Base-by-base conservation (phyloP, 2,797 vertebrate genomes). In the Schizothorax lantsangensis region DNA sequence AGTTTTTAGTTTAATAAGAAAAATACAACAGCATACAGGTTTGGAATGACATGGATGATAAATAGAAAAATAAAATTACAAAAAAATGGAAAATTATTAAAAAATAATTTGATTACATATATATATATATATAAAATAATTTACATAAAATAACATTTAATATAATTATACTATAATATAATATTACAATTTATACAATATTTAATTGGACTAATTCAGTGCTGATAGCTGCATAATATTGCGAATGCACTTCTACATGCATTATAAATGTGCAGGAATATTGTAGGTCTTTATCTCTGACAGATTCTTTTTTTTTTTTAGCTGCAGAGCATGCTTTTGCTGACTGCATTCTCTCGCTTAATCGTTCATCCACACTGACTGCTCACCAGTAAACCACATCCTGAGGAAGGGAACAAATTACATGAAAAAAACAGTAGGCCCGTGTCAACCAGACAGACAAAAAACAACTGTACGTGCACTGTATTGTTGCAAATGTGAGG, bases 301-400 rank as follows among this genome's bases (percentile, higher is more conserved):
- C 11, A 17, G 19, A 49, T n/a, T 47, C 6, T 36, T 23, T 12
- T 77, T 19, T 30, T 4, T 36, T 68, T 36, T 15, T 14, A 17
- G 10, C 19, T 38, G 49, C 49, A 38, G 33, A 57, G 11, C 52
- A 14, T 11, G 38, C 72, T 64, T 84, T 38, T 49, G 71, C 72
- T 84, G 57, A 64, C 40, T 64, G 64, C 71, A 71, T 68, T 79
- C 21, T 81, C 43, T 49, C 30, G 38, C 33, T 36, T 36, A 79
- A 68, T 36, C 33, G 11, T 43, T 43, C 52, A 68, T 62, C 75
- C 64, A 84, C 26, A 49, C n/a, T 14, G 52, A 40, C 64, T 6
- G 26, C 43, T 62, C 26, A 68, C 59, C 57, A 77, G 71, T 64
- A 78, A 81, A 59, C 88, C 88, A 89, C 88, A 89, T 89, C 86